Conservation (phyloP, 1,140 invertebrate genomes). For the Drosophila varians region DNA sequence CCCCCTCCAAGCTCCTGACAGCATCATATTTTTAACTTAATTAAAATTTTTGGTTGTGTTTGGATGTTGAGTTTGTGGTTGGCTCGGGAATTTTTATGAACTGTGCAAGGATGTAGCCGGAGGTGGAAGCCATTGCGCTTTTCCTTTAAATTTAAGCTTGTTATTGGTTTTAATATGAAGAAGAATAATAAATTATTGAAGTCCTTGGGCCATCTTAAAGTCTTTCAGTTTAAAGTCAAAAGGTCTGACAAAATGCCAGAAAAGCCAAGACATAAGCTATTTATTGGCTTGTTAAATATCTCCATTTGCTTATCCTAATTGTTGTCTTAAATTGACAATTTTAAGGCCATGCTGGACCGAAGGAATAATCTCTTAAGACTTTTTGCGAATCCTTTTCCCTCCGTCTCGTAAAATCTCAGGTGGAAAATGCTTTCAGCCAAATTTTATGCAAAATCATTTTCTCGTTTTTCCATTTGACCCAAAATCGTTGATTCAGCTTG, state of each 20-base stretch:
- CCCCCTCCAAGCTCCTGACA: background rate
- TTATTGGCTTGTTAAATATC: conserved; percentile 40
- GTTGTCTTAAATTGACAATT: conserved; percentile 49
- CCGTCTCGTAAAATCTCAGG: conserved; percentile 22
- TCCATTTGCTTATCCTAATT: conserved; percentile 20
- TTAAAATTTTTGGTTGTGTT: conserved; percentile 55
- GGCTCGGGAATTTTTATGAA: background rate
- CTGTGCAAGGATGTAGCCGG: background rate
- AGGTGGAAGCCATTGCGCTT: background rate
- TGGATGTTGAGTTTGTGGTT: conserved; percentile 42
- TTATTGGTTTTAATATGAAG: background rate
- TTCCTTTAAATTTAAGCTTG: background rate
- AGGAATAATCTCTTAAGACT: conserved; percentile 10
- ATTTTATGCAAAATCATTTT: conserved; percentile 63
- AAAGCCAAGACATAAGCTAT: conserved; percentile 28
- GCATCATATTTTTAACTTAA: conserved; percentile 63
- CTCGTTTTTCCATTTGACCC: conserved; percentile 15
- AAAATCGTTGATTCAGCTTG: conserved; percentile 23
- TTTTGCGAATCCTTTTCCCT: background rate
- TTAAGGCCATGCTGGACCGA: conserved; percentile 27
- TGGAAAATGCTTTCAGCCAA: conserved; percentile 17
- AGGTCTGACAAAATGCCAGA: background rate
- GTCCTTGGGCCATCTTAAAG: background rate
- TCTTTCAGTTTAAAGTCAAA: background rate
- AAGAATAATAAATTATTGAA: too few relatives aligned